These are phyloP conservation scores for Fistularia tabacaria DNA, from an alignment of 2,797 vertebrate species.

Conservation along the genomic window DNA sequence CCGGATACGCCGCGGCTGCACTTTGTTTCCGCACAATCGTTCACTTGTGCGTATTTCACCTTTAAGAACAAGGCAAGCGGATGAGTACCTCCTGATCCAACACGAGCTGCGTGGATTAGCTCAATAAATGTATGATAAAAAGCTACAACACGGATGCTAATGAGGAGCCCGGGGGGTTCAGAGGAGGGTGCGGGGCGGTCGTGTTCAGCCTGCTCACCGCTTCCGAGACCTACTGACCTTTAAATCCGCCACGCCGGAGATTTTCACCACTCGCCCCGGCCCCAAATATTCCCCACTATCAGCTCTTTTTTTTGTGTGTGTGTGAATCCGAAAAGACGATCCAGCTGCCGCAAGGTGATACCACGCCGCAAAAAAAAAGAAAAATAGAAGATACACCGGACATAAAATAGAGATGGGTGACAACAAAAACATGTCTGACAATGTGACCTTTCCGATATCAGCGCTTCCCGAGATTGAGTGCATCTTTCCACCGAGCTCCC, in stretches of 20 bases:
- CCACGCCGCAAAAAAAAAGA: too few relatives aligned
- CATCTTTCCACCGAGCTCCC: constrained; percentile 15
- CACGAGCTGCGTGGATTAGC: constrained; percentile 14
- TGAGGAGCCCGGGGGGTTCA: constrained; percentile 31
- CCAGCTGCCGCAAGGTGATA: too few relatives aligned
- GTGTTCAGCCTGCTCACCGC: constrained; percentile 28
- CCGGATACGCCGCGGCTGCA: too few relatives aligned
- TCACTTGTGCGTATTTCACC: too few relatives aligned
- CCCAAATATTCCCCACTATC: too few relatives aligned
- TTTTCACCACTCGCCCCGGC: constrained; percentile 1
- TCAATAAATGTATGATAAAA: constrained; percentile 28
- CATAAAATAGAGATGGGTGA: too few relatives aligned
- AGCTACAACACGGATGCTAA: constrained; percentile 28
- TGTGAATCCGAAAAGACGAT: too few relatives aligned
- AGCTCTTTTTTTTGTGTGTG: too few relatives aligned
- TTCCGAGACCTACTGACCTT: constrained; percentile 42
- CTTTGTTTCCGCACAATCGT: too few relatives aligned
- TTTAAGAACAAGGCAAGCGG: too few relatives aligned
- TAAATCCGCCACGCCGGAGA: constrained; percentile 42
- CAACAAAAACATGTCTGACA: too few relatives aligned
- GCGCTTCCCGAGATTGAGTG: constrained; percentile 2
- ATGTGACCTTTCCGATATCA: constrained; percentile 21
- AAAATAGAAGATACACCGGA: not conserved
- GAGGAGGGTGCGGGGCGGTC: constrained; percentile 9
- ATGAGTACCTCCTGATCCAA: constrained; percentile 8